Evolutionary conservation across 1,140 invertebrate genomes (phyloP).

Genomic region (Lasioglossum baleicum): DNA sequence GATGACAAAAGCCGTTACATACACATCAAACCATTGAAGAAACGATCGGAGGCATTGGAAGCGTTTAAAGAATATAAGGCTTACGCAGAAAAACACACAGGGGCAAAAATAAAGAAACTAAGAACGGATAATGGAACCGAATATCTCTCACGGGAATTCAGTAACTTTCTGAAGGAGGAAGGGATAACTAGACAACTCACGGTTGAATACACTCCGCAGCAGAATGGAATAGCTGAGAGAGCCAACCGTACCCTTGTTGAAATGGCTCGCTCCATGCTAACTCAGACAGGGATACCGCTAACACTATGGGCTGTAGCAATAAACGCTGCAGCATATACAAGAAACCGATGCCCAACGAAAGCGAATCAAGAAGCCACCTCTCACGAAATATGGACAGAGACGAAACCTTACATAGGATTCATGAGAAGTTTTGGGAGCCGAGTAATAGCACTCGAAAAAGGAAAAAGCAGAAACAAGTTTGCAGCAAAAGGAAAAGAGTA

Average conservation of each 20-base stretch:
- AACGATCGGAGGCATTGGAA: too few relatives aligned
- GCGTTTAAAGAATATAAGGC: too few relatives aligned
- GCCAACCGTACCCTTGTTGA: slow-evolving; percentile 6
- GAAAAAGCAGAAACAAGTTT: slow-evolving; percentile 57
- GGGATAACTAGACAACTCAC: neutral
- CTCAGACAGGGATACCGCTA: neutral
- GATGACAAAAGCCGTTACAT: too few relatives aligned
- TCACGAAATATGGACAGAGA: neutral
- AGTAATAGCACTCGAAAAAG: slow-evolving; percentile 58
- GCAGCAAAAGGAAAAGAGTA: slow-evolving; percentile 33
- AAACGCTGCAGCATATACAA: neutral
- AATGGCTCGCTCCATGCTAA: neutral
- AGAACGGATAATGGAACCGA: slow-evolving; percentile 40
- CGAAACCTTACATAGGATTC: slow-evolving; percentile 4
- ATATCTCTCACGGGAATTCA: neutral
- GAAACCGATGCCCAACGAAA: slow-evolving; percentile 25
- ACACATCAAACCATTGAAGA: too few relatives aligned
- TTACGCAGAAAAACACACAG: too few relatives aligned
- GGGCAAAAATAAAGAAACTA: slow-evolving; percentile 24
- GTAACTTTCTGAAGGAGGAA: neutral
- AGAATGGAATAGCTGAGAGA: neutral
- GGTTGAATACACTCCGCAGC: neutral
- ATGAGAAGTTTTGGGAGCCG: neutral
- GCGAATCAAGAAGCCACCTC: neutral
- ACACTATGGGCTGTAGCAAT: neutral